A percentile compares a stretch with the other conserved stretches of the same genome.
Evolutionary conservation across 2,797 vertebrate species (phyloP).

Genomic region (Amazona finschi): DNA sequence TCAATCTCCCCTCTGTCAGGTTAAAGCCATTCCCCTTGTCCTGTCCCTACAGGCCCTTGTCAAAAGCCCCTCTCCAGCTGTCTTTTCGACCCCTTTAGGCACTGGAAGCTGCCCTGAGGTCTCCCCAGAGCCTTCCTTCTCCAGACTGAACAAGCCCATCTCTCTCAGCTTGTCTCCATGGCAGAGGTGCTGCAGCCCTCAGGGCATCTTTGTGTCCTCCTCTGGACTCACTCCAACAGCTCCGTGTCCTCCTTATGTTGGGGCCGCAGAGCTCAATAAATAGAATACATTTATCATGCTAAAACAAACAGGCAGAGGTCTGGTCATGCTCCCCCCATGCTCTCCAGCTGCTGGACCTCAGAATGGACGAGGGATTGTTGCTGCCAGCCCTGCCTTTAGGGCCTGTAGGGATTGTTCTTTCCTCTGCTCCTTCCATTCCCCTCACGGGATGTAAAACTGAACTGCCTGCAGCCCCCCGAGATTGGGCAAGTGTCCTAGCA

Average conservation of each 20-base stretch:
- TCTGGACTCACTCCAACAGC: background rate
- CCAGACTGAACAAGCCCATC: background rate
- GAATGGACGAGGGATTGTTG: background rate
- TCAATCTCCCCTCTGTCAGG: no score
- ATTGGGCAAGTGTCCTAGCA: background rate
- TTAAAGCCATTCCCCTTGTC: no score
- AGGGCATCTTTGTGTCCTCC: background rate
- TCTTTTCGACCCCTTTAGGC: background rate
- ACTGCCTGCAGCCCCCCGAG: background rate
- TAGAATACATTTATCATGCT: background rate
- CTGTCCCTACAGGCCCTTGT: background rate
- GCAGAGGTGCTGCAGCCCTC: background rate
- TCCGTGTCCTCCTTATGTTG: accelerated
- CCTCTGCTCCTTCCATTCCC: background rate
- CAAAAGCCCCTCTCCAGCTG: background rate
- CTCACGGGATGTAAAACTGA: background rate
- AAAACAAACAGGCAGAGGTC: background rate
- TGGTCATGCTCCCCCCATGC: accelerated
- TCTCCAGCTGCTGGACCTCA: background rate
- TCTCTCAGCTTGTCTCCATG: background rate
- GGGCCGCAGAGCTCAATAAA: background rate
- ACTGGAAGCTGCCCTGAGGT: background rate
- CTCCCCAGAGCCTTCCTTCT: background rate
- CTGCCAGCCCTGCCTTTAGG: background rate
- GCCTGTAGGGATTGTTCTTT: background rate